A percentile compares a stretch with the other conserved stretches of the same genome.
Evolutionary conservation across 2,888 invertebrate species (phyloP).

Genomic region (Nomada fabriciana): DNA sequence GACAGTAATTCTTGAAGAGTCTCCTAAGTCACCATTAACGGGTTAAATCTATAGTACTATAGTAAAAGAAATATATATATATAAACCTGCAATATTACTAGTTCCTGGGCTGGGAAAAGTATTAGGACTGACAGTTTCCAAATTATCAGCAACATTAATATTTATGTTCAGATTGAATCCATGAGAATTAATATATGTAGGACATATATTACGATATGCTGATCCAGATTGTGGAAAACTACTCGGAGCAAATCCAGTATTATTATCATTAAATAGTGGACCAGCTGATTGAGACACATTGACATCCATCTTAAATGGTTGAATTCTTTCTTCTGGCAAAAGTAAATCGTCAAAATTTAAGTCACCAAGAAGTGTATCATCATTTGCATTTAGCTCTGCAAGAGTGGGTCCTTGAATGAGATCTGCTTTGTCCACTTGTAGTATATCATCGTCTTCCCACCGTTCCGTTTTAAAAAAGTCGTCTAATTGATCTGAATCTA

Average conservation of each 20-base stretch:
- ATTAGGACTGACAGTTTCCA: slow-evolving; percentile 81
- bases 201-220: slow-evolving; percentile 73
- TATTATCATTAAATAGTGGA: slow-evolving; percentile 71
- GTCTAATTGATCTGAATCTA: slow-evolving; percentile 79
- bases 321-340: slow-evolving; percentile 88
- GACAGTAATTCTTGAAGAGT: too few species aligned
- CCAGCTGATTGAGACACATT: slow-evolving; percentile 62
- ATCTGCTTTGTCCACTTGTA: slow-evolving; percentile 95
- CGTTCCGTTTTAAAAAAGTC: slow-evolving; percentile 88
- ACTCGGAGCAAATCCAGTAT: slow-evolving; percentile 75
- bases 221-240: slow-evolving; percentile 81
- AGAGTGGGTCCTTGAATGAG: slow-evolving; percentile 93
- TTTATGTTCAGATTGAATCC: slow-evolving; percentile 77
- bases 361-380: slow-evolving; percentile 92
- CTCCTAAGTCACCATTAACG: too few species aligned
- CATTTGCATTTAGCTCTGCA: slow-evolving; percentile 94
- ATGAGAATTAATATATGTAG: slow-evolving; percentile 69
- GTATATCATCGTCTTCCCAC: slow-evolving; percentile 93
- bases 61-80: slow-evolving; percentile 2
- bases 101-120: slow-evolving; percentile 82
- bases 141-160: slow-evolving; percentile 77
- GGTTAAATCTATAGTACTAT: neutral
- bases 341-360: slow-evolving; percentile 94
- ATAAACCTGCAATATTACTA: slow-evolving; percentile 80
- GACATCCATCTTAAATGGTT: slow-evolving; percentile 71